Evolutionary conservation across 2,888 invertebrate genomes (phyloP), one percentile per base, ranked within the genome.

Genomic region (Gibbula magus): DNA sequence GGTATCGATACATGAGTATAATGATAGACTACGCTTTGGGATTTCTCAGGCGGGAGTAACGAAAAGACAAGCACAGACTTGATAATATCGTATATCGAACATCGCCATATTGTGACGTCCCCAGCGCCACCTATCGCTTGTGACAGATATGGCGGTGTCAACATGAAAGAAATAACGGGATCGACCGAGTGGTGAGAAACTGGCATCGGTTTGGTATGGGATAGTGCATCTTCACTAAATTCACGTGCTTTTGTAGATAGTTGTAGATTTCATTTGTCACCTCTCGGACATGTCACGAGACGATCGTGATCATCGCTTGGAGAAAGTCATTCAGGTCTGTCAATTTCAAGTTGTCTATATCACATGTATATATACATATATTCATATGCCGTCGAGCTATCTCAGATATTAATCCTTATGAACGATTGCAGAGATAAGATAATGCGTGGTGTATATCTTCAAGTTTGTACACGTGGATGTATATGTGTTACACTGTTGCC

Each of bases 281-380:
- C 18, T 61, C 10, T 13, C 25, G 61, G 61, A 61, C 29, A 74
- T 74, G 74, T 74, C 74, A 51, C n/a, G 18, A n/a, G 74, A 74
- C 53, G 79, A 89, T 77, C 85, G 89, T 61, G 91, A 91, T 52
- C 89, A 90, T 77, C 86, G 89, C 77, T 79, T 91, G 77, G 91
- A 91, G 83, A 85, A 87, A 81, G 89, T 91, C 67, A 91, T 91
- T 79, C 90, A 91, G 90, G 91, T 90, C 84, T 82, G 79, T 67
- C 16, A 56, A 29, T 61, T 61, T 29, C 13, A 25, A 29, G 61
- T 25, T 61, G 29, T 29, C 25, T 61, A 25, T 61, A 20, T 61
- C 67, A 35, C 52, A 22, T 75, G 79, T 81, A 75, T 80, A 75
- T 79, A 70, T 79, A 29, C 25, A 20, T 20, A 20, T 4, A 16